Percentiles rank a stretch among this genome's conserved stretches.
These are phyloP conservation scores for Amphilophus citrinellus DNA, from an alignment of 2,113 vertebrate species.

Conservation along the genomic window DNA sequence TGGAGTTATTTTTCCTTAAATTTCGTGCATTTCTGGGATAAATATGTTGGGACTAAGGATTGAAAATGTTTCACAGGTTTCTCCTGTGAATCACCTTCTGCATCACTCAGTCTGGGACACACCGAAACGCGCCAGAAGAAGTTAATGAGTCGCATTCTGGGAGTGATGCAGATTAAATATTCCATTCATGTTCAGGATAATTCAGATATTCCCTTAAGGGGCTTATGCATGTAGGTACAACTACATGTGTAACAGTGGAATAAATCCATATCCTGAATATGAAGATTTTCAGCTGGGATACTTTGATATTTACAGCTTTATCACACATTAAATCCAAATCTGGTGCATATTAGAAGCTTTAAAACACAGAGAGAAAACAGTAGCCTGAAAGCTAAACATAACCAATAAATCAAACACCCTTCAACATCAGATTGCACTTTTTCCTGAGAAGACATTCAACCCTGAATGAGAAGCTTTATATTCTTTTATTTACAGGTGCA, in stretches of 20 bases:
- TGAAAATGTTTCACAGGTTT: not conserved
- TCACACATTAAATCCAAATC: not conserved
- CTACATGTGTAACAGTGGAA: not conserved
- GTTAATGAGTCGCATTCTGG: not conserved
- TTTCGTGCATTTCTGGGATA: not conserved
- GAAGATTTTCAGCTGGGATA: not conserved
- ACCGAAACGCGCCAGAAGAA: not conserved
- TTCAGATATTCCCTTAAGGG: not conserved
- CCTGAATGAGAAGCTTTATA: constrained; percentile 11
- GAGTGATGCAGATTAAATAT: not conserved
- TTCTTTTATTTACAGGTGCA: not conserved
- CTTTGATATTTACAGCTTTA: not conserved
- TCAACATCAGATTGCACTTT: not conserved
- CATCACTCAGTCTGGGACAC: not conserved
- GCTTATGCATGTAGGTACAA: not conserved
- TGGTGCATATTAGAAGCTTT: not conserved
- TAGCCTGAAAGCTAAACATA: not conserved
- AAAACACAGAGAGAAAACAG: not conserved
- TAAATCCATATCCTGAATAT: not conserved
- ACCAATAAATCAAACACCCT: not conserved
- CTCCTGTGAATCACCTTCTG: not conserved
- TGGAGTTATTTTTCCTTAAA: not conserved
- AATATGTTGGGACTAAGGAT: not conserved
- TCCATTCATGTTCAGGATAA: constrained; percentile 1
- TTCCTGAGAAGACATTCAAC: constrained; percentile 42